Conservation (phyloP, 2,888 invertebrate species). For the Drosophila kuntzei region DNA sequence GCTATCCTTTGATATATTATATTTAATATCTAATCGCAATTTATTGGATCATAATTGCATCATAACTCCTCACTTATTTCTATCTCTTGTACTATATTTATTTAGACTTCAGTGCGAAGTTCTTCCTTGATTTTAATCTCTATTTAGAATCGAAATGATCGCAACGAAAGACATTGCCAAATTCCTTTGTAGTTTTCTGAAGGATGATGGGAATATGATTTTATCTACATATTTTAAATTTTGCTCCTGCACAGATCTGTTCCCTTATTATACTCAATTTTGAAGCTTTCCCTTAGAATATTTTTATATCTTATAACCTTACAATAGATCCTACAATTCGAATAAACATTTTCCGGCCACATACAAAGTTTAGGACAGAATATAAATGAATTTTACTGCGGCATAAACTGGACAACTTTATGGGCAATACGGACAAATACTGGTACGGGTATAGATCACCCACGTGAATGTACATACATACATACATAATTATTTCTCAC, state of each 20-base stretch:
- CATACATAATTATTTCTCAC: slow-evolving; percentile 46
- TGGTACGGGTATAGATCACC: slow-evolving; percentile 27
- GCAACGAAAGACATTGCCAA: too few relatives aligned
- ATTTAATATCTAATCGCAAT: too few relatives aligned
- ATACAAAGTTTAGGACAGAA: slow-evolving; percentile 16
- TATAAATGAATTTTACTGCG: slow-evolving; percentile 38
- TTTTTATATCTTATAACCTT: neutral
- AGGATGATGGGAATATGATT: neutral
- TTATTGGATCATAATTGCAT: too few relatives aligned
- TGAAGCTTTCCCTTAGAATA: neutral
- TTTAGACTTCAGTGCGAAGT: too few relatives aligned
- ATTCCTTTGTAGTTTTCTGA: neutral
- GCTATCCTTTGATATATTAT: too few relatives aligned
- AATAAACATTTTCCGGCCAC: neutral
- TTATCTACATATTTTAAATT: too few relatives aligned
- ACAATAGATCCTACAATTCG: neutral
- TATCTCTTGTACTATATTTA: too few relatives aligned
- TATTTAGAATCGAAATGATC: too few relatives aligned
- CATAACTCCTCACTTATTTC: too few relatives aligned
- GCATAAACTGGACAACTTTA: slow-evolving; percentile 60
- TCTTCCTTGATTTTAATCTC: too few relatives aligned
- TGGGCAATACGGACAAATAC: slow-evolving; percentile 14
- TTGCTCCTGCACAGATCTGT: neutral
- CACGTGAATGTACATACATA: slow-evolving; percentile 31
- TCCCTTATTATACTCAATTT: neutral